Evolutionary conservation across 2,888 invertebrate species (phyloP), one percentile per base, ranked within the genome.

Genomic region (Danaus chrysippus): DNA sequence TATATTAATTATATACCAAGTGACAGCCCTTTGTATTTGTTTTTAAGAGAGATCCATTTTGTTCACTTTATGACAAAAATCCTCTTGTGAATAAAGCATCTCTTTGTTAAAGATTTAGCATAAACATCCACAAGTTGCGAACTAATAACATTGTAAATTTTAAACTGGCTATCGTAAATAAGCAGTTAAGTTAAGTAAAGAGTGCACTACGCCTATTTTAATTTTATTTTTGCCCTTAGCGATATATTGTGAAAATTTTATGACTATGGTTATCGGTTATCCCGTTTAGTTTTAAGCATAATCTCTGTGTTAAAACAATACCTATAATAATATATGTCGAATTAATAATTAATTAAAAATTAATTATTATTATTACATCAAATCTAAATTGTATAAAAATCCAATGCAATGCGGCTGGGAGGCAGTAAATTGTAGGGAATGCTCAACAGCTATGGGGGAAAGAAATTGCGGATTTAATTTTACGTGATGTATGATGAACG

Each of bases 401-500:
- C 42, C 42, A 42, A 54, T 54, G 73, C 71, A 82, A 82, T 80
- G 79, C 84, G 79, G 81, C 78, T 72, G 70, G 74, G 76, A 64
- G 70, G 73, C 83, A 78, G 84, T 84, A 84, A 85, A 86, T 87
- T 81, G 84, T 75, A 82, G 81, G 80, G 82, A 80, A 76, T 76
- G 78, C 78, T 81, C 76, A 76, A 76, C 81, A 8, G 55, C 55
- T 41, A 56, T n/a, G 76, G 76, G 75, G 77, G 76, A 76, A 77
- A 76, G 78, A 83, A 77, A 74, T 76, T 75, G 77, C 75, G 76
- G 82, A 86, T 88, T 89, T 90, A 90, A 90, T 89, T 84, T 84
- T 81, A 79, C 70, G 83, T 90, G 89, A 91, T 90, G 88, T 86
- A 90, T 85, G 86, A 87, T 87, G 88, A 86, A 78, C 76, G 86